phyloP scores from a whole-genome alignment of 2,888 invertebrate genomes.

The Ischnura elegans region DNA sequence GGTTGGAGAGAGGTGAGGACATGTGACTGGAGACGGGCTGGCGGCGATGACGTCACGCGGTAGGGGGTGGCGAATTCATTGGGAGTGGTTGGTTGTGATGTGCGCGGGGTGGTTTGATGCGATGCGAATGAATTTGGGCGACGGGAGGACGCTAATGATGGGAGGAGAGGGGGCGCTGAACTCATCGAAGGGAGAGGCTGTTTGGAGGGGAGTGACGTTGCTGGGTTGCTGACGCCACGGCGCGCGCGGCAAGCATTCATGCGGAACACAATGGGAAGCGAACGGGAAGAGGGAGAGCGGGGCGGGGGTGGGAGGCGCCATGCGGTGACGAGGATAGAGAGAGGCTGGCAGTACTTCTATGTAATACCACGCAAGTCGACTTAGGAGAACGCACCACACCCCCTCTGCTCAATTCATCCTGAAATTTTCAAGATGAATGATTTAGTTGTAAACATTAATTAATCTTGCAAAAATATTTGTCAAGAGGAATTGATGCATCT shows the following conservation, averaged over 20 bases:
- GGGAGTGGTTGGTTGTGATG: background rate
- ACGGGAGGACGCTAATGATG: conserved; percentile 50
- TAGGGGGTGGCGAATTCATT: background rate
- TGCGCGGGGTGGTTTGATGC: background rate
- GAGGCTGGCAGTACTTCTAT: background rate
- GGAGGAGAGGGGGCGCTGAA: conserved; percentile 38
- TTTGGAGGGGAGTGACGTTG: background rate
- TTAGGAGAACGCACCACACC: too few species aligned
- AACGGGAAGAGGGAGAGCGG: background rate
- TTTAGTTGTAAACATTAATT: too few species aligned
- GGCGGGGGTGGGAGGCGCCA: background rate
- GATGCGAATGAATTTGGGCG: conserved; percentile 52
- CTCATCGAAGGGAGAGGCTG: background rate
- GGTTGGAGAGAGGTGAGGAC: background rate
- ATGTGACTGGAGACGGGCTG: too few species aligned
- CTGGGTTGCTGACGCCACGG: background rate
- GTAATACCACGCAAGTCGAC: too few species aligned
- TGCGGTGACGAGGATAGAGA: background rate
- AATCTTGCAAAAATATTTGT: too few species aligned
- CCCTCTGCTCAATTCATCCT: too few species aligned
- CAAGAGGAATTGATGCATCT: too few species aligned
- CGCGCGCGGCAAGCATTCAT: background rate
- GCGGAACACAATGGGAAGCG: background rate
- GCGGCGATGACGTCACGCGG: background rate
- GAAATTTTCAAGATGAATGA: too few species aligned